Base-by-base conservation (phyloP, 2,797 vertebrate species). In the Melanotaenia maccullochi region DNA sequence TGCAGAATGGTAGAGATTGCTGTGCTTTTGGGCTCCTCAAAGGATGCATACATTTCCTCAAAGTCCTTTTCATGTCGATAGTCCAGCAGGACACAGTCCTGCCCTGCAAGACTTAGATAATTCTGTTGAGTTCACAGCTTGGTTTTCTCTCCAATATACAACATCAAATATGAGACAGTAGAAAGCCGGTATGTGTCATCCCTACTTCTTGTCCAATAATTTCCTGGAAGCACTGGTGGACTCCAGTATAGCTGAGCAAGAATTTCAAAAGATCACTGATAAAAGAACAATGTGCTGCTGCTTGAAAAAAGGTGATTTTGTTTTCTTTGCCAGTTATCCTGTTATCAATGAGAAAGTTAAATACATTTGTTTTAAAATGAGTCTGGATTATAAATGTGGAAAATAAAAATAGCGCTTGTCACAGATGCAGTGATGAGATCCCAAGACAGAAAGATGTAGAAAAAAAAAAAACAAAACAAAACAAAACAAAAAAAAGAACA, bases 21-120 rank as follows among this genome's bases (percentile, higher is more conserved):
- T 60, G n/a, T 24, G n/a, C 22, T 24, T 59, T 59, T 24, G n/a
- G n/a, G n/a, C 57, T 24, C 58, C 38, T 60, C 22, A 60, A 40
- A 60, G 3, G 9, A n/a, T n/a, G 20, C 12, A 22, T 5, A 7
- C 2, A 13, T 14, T 24, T 36, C 40, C 3, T 24, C 22, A 5
- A 2, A 6, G 5, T 24, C 2, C 9, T 60, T 24, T 36, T 22
- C 2, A 36, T 59, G 33, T 22, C 9, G 22, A 3, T 24, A 8
- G 44, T 42, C 42, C 18, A 44, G 16, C 49, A 11, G n/a, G n/a
- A 51, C n/a, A 51, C n/a, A 51, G 22, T 11, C 8, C 8, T 51
- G 49, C 11, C n/a, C 20, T 51, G 7, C 47, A 51, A 11, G n/a
- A 3, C 3, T 22, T 1, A 11, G 2, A 24, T 12, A 12, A 51